A percentile compares a stretch with the other conserved stretches of the same genome.
Evolutionary conservation across 1,140 invertebrate species (phyloP).

Genomic region (Micrasema minimum): DNA sequence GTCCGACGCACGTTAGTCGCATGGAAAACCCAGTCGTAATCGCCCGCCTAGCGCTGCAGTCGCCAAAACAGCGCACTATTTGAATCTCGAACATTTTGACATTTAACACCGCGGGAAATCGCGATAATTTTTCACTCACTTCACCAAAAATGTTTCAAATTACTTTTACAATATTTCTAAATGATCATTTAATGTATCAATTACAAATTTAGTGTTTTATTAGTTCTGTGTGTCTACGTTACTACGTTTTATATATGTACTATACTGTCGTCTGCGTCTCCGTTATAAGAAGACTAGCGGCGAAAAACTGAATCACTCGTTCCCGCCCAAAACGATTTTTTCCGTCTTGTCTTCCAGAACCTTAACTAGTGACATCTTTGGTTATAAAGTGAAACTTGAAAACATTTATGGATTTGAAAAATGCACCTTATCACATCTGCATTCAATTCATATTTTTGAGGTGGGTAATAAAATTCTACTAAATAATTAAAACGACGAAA

Average conservation of each 20-base stretch:
- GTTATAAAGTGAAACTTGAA: not conserved
- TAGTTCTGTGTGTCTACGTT: not conserved
- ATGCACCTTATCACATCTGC: no score
- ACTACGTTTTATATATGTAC: not conserved
- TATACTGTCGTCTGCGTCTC: not conserved
- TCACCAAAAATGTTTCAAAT: not conserved
- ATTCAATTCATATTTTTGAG: no score
- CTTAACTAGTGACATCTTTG: conserved; percentile 26
- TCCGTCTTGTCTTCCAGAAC: not conserved
- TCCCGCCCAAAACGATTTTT: not conserved
- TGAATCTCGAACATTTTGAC: conserved; percentile 5
- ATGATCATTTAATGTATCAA: not conserved
- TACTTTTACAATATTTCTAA: not conserved
- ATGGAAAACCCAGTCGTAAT: conserved; percentile 19
- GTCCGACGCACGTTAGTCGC: conserved; percentile 4
- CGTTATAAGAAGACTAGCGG: conserved; percentile 8
- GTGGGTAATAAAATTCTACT: no score
- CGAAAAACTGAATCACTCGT: conserved; percentile 25
- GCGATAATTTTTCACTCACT: not conserved
- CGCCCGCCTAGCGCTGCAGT: conserved; percentile 25
- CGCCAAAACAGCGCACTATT: conserved; percentile 22
- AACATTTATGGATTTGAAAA: not conserved
- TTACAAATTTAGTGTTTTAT: not conserved
- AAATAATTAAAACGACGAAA: no score
- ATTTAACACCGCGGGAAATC: conserved; percentile 14